A percentile compares a stretch with the other conserved stretches of the same genome.
Conservation (phyloP, 1,140 invertebrate species). For the Hyphantria cunea region DNA sequence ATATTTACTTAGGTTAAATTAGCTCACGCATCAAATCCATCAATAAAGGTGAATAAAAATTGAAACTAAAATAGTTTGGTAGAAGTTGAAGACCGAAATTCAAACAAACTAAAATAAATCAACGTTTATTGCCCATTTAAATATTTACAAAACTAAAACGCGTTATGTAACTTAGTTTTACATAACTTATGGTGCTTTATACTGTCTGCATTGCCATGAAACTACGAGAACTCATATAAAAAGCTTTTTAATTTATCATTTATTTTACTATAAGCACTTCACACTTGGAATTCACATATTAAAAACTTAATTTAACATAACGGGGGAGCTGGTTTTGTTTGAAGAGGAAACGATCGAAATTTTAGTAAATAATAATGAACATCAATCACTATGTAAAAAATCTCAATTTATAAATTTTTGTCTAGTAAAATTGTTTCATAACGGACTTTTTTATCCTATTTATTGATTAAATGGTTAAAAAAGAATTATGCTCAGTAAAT, state of each 20-base stretch:
- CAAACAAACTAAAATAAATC: conserved; percentile 44
- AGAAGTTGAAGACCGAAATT: conserved; percentile 30
- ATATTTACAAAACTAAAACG: conserved; percentile 44
- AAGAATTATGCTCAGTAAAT: too few species aligned
- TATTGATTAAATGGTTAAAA: too few species aligned
- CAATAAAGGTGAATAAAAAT: conserved; percentile 33
- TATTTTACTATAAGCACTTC: too few species aligned
- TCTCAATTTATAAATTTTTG: too few species aligned
- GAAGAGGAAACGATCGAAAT: too few species aligned
- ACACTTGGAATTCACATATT: too few species aligned
- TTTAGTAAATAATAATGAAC: too few species aligned
- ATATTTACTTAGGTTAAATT: conserved; percentile 4
- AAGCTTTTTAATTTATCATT: not conserved
- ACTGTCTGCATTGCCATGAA: conserved; percentile 28
- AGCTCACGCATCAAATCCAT: conserved; percentile 30
- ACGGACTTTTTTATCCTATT: too few species aligned
- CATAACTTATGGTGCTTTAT: conserved; percentile 36
- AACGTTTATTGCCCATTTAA: conserved; percentile 51
- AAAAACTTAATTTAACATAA: too few species aligned
- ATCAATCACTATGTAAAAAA: too few species aligned
- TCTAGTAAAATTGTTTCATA: too few species aligned
- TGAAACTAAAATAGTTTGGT: conserved; percentile 35
- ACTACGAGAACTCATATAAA: conserved; percentile 6
- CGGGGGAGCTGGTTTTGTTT: too few species aligned
- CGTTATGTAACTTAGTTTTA: conserved; percentile 44